Conservation (phyloP, 2,797 vertebrate species). For the Fringilla coelebs region DNA sequence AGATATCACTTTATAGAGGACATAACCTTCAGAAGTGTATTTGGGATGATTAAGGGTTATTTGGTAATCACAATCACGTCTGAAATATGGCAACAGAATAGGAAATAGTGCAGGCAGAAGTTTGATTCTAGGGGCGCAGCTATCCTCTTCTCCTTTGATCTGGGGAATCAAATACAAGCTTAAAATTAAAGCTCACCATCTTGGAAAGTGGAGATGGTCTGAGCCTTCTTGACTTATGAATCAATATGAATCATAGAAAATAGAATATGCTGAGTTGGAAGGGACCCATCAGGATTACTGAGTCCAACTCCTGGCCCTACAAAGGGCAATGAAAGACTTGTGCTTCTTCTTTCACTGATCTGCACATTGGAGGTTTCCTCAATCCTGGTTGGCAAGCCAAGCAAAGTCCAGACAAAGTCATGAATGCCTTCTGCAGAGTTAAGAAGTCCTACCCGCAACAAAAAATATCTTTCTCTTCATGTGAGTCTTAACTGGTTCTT, state of each 20-base stretch:
- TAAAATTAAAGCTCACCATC: constrained; percentile 68
- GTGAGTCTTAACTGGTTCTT: neutral
- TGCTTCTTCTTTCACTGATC: constrained; percentile 24
- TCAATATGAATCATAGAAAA: constrained; percentile 29
- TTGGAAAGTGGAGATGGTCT: constrained; percentile 67
- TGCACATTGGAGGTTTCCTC: neutral
- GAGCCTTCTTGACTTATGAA: constrained; percentile 69
- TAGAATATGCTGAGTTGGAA: neutral
- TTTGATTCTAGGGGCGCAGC: neutral
- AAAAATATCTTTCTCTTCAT: neutral
- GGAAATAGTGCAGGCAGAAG: neutral
- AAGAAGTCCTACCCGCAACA: neutral
- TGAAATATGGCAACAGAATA: neutral
- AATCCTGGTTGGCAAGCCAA: neutral
- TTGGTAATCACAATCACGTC: neutral
- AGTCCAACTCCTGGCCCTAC: neutral
- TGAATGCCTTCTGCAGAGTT: neutral
- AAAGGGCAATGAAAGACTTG: constrained; percentile 29
- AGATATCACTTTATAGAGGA: neutral
- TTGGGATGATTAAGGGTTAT: neutral
- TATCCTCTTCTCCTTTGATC: neutral
- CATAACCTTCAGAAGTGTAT: neutral
- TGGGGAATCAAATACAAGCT: neutral
- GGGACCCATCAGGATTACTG: neutral
- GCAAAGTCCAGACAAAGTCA: neutral